Conservation (phyloP, 23 tunicate genomes). For the Oikopleura dioica region DNA sequence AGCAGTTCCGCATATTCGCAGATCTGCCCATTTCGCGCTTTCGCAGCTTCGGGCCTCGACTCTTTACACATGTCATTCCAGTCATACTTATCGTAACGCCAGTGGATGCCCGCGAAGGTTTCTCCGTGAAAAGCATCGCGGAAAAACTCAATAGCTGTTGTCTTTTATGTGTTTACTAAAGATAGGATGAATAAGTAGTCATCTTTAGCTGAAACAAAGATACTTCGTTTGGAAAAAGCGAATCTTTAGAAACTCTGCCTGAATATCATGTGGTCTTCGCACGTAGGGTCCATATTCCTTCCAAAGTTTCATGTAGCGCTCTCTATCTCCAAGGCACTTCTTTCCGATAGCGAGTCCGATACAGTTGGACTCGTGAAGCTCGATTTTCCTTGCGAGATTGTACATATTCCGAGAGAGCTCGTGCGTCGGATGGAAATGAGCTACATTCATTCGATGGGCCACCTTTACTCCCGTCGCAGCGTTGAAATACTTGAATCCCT, state of each 20-base stretch:
- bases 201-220: too few relatives aligned
- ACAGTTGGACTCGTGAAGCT: conserved; percentile 16
- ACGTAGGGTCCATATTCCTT: conserved; percentile 25
- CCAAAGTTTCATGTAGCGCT: conserved; percentile 41
- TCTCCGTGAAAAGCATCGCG: conserved; percentile 16
- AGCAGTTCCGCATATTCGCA: conserved; percentile 43
- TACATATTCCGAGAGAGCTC: not conserved
- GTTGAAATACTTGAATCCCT: not conserved
- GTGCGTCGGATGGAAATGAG: not conserved
- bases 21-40: conserved; percentile 38
- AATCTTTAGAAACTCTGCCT: too few relatives aligned
- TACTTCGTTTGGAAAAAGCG: too few relatives aligned
- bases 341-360: conserved; percentile 55
- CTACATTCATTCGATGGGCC: not conserved
- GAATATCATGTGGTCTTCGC: conserved; percentile 26
- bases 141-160: conserved; percentile 31
- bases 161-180: too few relatives aligned
- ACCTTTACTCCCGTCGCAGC: not conserved
- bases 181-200: too few relatives aligned
- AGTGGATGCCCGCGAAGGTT: conserved; percentile 40
- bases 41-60: conserved; percentile 55
- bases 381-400: not conserved
- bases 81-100: conserved; percentile 63
- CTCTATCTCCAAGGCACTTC: conserved; percentile 43
- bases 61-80: conserved; percentile 93